Evolutionary conservation across 2,888 invertebrate species (phyloP).

Genomic region (Caenorhabditis auriculariae): DNA sequence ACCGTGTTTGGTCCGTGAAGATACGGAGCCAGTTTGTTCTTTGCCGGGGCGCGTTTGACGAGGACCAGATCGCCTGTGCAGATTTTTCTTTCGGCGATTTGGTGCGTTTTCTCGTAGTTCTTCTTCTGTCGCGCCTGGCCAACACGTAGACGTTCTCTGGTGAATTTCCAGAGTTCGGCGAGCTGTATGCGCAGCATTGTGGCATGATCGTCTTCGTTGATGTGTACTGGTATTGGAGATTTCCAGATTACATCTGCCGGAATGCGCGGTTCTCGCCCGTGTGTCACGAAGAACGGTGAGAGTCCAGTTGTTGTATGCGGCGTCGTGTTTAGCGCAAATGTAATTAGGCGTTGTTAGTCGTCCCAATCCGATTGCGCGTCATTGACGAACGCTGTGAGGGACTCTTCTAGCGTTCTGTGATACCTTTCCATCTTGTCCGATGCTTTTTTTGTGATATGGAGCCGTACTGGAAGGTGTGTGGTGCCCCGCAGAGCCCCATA

Average conservation of each 20-base stretch:
- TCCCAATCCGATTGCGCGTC: slow-evolving; percentile 20
- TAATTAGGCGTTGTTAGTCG: slow-evolving; percentile 7
- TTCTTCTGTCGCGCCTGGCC: neutral
- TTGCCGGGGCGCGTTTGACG: slow-evolving; percentile 1
- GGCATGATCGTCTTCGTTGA: no score
- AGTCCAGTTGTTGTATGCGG: slow-evolving; percentile 9
- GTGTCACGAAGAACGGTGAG: slow-evolving; percentile 7
- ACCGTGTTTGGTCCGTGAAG: slow-evolving; percentile 3
- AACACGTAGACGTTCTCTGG: neutral
- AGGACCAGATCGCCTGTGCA: neutral
- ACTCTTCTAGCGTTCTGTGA: slow-evolving; percentile 19
- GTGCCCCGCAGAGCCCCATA: slow-evolving; percentile 29
- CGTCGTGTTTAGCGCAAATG: slow-evolving; percentile 16
- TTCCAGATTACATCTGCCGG: no score
- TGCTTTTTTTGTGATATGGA: slow-evolving; percentile 25
- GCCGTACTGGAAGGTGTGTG: slow-evolving; percentile 23
- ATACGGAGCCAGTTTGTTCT: slow-evolving; percentile 1
- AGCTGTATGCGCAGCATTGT: neutral
- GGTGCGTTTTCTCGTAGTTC: neutral
- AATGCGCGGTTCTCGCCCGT: slow-evolving; percentile 3
- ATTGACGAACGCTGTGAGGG: slow-evolving; percentile 3
- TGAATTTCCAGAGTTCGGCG: neutral
- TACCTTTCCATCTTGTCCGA: slow-evolving; percentile 24
- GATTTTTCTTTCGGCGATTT: neutral
- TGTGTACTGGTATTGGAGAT: no score